phyloP scores from a whole-genome alignment of 1,140 invertebrate genomes.

The Neodiprion virginianus region DNA sequence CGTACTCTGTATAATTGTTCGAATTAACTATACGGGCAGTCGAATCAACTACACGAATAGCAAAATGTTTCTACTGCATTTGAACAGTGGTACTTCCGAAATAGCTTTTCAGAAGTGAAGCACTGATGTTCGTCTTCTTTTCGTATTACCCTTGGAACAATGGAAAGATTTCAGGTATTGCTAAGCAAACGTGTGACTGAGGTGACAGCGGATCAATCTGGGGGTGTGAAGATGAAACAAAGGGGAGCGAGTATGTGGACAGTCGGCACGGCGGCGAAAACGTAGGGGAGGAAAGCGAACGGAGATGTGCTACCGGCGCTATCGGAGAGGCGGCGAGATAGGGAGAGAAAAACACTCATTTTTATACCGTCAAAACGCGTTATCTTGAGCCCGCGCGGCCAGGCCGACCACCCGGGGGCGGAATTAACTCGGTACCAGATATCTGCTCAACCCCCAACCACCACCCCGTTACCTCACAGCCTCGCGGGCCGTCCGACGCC shows the following conservation, averaged over 20 bases:
- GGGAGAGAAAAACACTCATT: conserved; percentile 56
- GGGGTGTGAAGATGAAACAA: too few relatives aligned
- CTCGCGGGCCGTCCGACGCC: conserved; percentile 17
- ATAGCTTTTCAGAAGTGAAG: too few relatives aligned
- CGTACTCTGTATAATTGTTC: too few relatives aligned
- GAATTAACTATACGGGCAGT: too few relatives aligned
- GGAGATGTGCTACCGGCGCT: conserved; percentile 29
- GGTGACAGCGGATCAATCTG: too few relatives aligned
- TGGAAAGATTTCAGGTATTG: too few relatives aligned
- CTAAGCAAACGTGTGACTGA: too few relatives aligned
- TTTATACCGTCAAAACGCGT: conserved; percentile 59
- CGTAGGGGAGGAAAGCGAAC: neutral
- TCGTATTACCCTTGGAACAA: too few relatives aligned
- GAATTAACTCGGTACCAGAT: conserved; percentile 60
- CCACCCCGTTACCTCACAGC: conserved; percentile 22
- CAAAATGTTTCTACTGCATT: too few relatives aligned
- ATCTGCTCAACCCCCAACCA: conserved; percentile 43
- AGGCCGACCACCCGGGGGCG: conserved; percentile 43
- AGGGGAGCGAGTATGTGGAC: neutral
- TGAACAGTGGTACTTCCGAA: too few relatives aligned
- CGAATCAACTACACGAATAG: too few relatives aligned
- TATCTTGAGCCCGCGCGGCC: conserved; percentile 45
- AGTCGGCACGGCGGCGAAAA: neutral
- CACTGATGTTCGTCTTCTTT: too few relatives aligned
- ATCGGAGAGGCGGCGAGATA: conserved; percentile 43